phyloP scores from a whole-genome alignment of 2,888 invertebrate genomes.

The Hypsopygia costalis region DNA sequence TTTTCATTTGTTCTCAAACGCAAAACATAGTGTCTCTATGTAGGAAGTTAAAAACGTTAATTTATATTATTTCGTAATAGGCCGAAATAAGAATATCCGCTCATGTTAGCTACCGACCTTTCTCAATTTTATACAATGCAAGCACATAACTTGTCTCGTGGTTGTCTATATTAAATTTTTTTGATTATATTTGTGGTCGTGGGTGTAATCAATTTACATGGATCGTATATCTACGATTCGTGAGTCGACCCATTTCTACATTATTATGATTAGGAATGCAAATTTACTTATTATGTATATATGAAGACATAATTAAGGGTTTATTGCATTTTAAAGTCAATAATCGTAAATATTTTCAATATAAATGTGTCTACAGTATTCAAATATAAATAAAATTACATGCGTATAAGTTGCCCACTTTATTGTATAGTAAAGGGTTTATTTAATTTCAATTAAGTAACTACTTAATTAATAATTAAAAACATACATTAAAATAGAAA shows the following conservation, averaged over 20 bases:
- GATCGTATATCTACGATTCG: not conserved
- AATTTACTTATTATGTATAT: constrained; percentile 4
- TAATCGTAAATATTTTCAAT: constrained; percentile 1
- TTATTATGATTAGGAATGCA: not conserved
- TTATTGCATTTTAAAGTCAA: not conserved
- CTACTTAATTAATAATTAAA: too few relatives aligned
- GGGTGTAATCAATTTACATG: constrained; percentile 22
- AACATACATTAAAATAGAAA: too few relatives aligned
- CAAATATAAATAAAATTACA: too few relatives aligned
- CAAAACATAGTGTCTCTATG: too few relatives aligned
- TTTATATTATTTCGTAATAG: too few relatives aligned
- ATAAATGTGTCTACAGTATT: constrained; percentile 1
- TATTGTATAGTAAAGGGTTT: too few relatives aligned
- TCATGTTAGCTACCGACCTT: not conserved
- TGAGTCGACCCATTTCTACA: not conserved
- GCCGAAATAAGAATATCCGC: too few relatives aligned
- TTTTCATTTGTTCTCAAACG: too few relatives aligned
- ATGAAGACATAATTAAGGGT: constrained; percentile 6
- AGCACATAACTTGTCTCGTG: constrained; percentile 15
- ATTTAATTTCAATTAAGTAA: too few relatives aligned
- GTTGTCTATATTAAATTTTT: too few relatives aligned
- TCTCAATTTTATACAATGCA: constrained; percentile 20
- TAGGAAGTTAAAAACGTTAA: too few relatives aligned
- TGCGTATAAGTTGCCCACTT: too few relatives aligned
- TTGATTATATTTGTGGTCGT: constrained; percentile 9